Evolutionary conservation across 2,797 vertebrate genomes (phyloP).

Genomic region (Tiaroga cobitis): DNA sequence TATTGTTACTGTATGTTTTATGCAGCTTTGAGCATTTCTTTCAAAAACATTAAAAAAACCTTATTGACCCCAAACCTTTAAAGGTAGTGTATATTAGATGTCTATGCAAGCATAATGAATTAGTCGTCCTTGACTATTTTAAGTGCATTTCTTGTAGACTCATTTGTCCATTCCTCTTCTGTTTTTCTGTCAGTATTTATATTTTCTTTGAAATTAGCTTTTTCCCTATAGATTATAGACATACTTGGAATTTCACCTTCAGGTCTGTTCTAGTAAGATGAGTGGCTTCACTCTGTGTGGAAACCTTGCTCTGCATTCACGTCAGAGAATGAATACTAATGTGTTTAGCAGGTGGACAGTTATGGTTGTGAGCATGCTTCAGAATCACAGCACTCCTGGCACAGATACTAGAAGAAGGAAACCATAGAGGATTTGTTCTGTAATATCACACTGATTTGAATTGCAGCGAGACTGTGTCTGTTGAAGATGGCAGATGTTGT

Average conservation of each 20-base stretch:
- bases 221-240: neutral
- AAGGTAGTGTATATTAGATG: neutral
- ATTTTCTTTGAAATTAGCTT: neutral
- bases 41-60: too few species aligned
- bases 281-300: constrained; percentile 28
- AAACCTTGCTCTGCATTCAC: constrained; percentile 27
- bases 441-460: constrained; percentile 32
- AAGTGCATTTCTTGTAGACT: neutral
- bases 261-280: constrained; percentile 27
- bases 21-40: neutral
- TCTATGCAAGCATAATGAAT: neutral
- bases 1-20: neutral
- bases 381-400: constrained; percentile 38
- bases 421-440: constrained; percentile 24
- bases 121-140: neutral
- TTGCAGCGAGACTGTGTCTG: constrained; percentile 23
- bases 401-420: constrained; percentile 37
- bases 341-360: constrained; percentile 51
- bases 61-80: neutral
- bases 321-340: constrained; percentile 25
- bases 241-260: neutral
- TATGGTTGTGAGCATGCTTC: constrained; percentile 15
- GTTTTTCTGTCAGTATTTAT: neutral
- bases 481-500: constrained; percentile 32
- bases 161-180: neutral